These are phyloP conservation scores for Drosophila rellima DNA, from an alignment of 2,888 invertebrate genomes.

Conservation along the genomic window DNA sequence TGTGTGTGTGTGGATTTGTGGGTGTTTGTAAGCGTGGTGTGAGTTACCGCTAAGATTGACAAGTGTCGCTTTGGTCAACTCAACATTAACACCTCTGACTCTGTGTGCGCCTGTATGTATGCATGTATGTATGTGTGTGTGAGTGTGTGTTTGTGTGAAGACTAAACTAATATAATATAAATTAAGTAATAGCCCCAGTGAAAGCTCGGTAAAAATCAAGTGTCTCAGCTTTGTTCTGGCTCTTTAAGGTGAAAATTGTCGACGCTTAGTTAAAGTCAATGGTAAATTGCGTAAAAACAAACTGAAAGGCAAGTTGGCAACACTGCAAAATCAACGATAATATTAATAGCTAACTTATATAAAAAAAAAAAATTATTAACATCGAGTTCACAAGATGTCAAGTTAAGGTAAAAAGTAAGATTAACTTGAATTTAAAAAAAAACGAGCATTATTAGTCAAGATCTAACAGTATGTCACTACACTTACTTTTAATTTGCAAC, in stretches of 20 bases:
- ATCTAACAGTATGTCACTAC: too few species aligned
- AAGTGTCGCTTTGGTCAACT: constrained; percentile 57
- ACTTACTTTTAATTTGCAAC: neutral
- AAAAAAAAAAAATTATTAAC: too few species aligned
- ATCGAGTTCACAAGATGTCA: too few species aligned
- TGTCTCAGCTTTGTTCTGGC: neutral
- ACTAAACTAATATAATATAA: constrained; percentile 23
- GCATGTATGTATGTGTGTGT: too few species aligned
- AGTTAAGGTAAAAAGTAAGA: too few species aligned
- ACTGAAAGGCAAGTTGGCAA: neutral
- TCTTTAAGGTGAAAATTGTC: constrained; percentile 12
- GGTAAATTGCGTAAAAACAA: neutral
- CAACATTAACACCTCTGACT: constrained; percentile 19
- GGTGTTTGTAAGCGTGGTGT: constrained; percentile 4
- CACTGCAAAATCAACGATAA: neutral
- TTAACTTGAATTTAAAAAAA: neutral
- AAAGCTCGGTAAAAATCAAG: constrained; percentile 27
- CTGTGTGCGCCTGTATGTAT: constrained; percentile 1
- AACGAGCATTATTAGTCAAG: neutral
- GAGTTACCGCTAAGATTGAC: constrained; percentile 40
- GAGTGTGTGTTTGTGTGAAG: constrained; percentile 15
- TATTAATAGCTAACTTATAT: too few species aligned
- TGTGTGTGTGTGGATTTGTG: constrained; percentile 3
- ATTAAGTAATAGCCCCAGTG: constrained; percentile 28
- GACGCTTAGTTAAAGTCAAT: neutral